Base-by-base conservation (phyloP, 2,113 vertebrate species). In the Leuciscus idus region DNA sequence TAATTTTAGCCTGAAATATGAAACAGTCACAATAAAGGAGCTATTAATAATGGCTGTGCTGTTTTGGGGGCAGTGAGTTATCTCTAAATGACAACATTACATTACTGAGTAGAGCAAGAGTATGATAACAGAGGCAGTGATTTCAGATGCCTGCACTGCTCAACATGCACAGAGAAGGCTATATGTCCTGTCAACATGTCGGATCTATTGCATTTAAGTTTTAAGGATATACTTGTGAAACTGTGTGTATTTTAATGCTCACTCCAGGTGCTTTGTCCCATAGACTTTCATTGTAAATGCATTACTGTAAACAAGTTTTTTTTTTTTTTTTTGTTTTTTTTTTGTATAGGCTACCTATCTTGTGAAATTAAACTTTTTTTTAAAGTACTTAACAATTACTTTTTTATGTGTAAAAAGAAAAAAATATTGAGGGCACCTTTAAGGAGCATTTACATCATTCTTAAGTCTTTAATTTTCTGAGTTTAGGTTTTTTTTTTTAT, bases 1-100 rank as follows among this genome's bases (percentile, higher is more conserved):
- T 88, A 86, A 84, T 76, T 90, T 85, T 90, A 89, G 81, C 83
- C 84, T 83, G 86, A 85, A 77, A 87, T 84, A 84, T 70, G 52
- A 87, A 89, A 85, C 86, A 85, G 85, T 75, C 86, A 86, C 86
- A 86, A 84, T 88, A 82, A 83, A 83, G 43, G 33, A 23, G 73
- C 80, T 87, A 89, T 89, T 89, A 75, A 83, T 87, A 89, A 50
- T 23, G 10, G 43, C 59, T 75, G 74, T 48, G 84, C 64, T 85
- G 73, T 87, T 84, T 84, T 75, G 59, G 50, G 62, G 36, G 61
- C 43, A 74, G 50, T 81, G 85, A 66, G 73, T 85, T 64, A 75
- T 77, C 83, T 85, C 39, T 15, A 87, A 86, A 88, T 84, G 52
- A 73, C 76, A 50, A 83, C 75, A 79, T 59, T 43, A 46, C 78